These are phyloP conservation scores for Bubo blakistoni DNA, from an alignment of 2,113 vertebrate species.

Conservation along the genomic window DNA sequence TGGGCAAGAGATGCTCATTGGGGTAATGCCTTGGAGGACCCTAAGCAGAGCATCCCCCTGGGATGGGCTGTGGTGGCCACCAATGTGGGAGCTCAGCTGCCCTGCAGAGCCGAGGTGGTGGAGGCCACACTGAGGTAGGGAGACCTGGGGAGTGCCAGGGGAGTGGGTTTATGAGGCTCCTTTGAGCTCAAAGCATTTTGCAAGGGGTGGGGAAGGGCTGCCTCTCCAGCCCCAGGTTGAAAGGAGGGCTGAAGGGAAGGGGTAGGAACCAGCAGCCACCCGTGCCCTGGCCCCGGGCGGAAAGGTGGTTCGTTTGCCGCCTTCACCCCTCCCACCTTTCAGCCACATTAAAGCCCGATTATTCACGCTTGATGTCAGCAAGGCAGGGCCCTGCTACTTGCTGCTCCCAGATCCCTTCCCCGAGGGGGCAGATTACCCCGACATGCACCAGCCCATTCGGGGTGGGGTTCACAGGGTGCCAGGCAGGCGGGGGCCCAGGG, in stretches of 20 bases:
- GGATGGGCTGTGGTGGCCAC: too few species aligned
- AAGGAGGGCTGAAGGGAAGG: conserved; percentile 36
- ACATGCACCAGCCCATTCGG: neutral
- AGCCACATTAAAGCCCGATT: conserved; percentile 58
- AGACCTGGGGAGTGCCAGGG: accelerated
- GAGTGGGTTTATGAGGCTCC: neutral
- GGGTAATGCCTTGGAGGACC: neutral
- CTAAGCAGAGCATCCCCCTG: neutral
- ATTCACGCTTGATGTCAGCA: conserved; percentile 42
- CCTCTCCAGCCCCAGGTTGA: neutral
- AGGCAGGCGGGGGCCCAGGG: neutral
- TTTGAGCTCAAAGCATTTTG: conserved; percentile 16
- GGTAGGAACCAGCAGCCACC: neutral
- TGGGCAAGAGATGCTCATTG: neutral
- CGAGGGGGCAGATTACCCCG: conserved; percentile 8
- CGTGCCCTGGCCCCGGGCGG: neutral
- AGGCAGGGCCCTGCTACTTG: neutral
- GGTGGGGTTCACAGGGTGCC: neutral
- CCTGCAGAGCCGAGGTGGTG: accelerated
- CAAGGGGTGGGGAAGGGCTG: neutral
- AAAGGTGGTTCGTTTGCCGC: conserved; percentile 9
- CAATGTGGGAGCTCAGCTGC: accelerated
- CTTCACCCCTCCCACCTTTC: conserved; percentile 48
- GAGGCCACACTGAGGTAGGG: accelerated
- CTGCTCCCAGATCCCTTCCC: conserved; percentile 32